Evolutionary conservation across 1,140 invertebrate species (phyloP).

Genomic region (Apis florea): DNA sequence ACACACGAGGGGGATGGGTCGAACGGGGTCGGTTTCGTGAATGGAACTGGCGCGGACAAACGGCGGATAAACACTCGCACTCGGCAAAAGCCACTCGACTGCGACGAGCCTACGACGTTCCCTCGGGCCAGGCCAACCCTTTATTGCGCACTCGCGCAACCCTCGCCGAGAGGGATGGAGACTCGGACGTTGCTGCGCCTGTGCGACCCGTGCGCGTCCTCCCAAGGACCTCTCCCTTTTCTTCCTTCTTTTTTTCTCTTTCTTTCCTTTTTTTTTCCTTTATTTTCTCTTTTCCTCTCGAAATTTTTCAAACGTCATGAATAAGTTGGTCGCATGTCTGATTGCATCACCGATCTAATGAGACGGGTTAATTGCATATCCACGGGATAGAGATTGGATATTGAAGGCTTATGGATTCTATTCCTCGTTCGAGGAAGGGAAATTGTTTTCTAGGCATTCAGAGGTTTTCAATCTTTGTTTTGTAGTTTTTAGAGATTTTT

Average conservation of each 20-base stretch:
- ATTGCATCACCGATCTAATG: background rate
- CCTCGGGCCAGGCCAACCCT: conserved; percentile 36
- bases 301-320: conserved; percentile 41
- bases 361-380: background rate
- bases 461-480: background rate
- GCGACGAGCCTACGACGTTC: conserved; percentile 66
- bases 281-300: background rate
- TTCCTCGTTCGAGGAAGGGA: background rate
- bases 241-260: background rate
- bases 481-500: too few relatives aligned
- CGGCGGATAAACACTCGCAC: conserved; percentile 53
- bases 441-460: background rate
- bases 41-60: conserved; percentile 60
- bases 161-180: conserved; percentile 6
- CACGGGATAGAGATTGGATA: background rate
- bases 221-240: conserved; percentile 61
- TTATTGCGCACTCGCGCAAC: conserved; percentile 22
- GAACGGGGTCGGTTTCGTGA: conserved; percentile 59
- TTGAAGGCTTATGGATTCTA: background rate
- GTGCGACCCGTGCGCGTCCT: conserved; percentile 53
- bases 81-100: conserved; percentile 52
- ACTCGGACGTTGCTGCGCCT: conserved; percentile 61
- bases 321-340: too few relatives aligned
- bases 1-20: background rate
- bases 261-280: background rate